Percentiles rank a stretch among this genome's conserved stretches.
Conservation (phyloP, 1,140 invertebrate genomes). For the Papilio machaon region DNA sequence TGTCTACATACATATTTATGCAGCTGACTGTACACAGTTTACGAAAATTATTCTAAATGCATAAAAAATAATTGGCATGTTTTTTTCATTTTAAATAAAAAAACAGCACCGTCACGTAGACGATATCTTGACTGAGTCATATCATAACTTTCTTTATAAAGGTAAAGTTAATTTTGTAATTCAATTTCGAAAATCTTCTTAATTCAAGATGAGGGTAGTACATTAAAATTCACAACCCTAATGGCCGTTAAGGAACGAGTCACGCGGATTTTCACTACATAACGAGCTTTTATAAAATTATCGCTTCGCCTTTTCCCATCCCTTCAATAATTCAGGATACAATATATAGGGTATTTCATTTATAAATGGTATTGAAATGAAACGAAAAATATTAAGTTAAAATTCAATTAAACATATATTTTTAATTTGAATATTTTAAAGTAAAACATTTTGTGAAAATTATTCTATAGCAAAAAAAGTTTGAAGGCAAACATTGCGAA, state of each 20-base stretch:
- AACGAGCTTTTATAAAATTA: conserved; percentile 55
- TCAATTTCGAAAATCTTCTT: conserved; percentile 26
- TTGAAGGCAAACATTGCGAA: no score
- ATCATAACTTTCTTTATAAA: neutral
- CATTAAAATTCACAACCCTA: conserved; percentile 32
- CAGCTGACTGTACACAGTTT: no score
- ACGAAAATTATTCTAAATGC: no score
- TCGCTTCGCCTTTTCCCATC: conserved; percentile 41
- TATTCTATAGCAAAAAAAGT: no score
- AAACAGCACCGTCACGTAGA: neutral
- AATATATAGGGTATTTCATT: conserved; percentile 10
- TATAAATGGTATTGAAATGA: neutral
- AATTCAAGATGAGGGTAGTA: conserved; percentile 21
- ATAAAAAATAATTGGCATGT: no score
- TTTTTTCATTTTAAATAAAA: neutral
- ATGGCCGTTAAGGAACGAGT: conserved; percentile 28
- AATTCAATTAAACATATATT: no score
- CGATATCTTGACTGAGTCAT: no score
- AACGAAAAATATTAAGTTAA: neutral
- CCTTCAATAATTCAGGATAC: conserved; percentile 52
- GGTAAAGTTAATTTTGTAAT: conserved; percentile 17
- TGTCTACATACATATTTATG: no score
- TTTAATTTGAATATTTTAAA: no score
- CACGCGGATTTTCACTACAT: conserved; percentile 35
- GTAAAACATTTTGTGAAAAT: no score